phyloP scores from a whole-genome alignment of 1,140 invertebrate species.

The Eufriesea mexicana region DNA sequence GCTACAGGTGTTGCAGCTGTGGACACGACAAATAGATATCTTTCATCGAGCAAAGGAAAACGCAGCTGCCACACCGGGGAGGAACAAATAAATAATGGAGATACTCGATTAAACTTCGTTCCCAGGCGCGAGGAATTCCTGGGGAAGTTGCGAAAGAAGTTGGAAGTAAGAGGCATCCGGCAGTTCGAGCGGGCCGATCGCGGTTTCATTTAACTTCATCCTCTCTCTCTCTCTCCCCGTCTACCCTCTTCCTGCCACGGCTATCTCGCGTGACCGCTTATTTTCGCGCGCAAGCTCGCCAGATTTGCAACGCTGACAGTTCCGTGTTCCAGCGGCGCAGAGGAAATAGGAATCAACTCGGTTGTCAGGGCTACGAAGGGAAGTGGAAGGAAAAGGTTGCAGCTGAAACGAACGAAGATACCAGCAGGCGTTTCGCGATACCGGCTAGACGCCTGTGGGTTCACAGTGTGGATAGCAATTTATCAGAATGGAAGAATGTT shows the following conservation, averaged over 20 bases:
- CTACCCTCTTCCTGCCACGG: neutral
- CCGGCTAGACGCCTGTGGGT: constrained; percentile 39
- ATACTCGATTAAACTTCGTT: constrained; percentile 17
- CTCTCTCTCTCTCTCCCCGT: neutral
- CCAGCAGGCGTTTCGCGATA: constrained; percentile 14
- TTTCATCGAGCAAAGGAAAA: neutral
- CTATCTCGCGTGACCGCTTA: constrained; percentile 33
- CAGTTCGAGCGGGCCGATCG: constrained; percentile 12
- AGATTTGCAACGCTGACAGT: constrained; percentile 21
- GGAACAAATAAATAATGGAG: constrained; percentile 13
- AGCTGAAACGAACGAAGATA: constrained; percentile 1
- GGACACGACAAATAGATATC: neutral
- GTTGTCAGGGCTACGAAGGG: constrained; percentile 17
- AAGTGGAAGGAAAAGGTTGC: constrained; percentile 7
- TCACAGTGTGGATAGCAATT: constrained; percentile 54
- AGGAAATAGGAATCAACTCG: constrained; percentile 47
- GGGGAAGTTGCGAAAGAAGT: neutral
- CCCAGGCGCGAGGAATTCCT: neutral
- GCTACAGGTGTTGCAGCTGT: neutral
- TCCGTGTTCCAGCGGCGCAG: constrained; percentile 13
- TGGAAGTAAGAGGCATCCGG: constrained; percentile 4
- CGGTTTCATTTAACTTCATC: constrained; percentile 45
- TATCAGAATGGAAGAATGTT: constrained; percentile 40
- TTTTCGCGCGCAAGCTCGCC: constrained; percentile 20
- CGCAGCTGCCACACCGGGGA: neutral